Evolutionary conservation across 1,140 invertebrate genomes (phyloP).

Genomic region (Aphidius gifuensis): DNA sequence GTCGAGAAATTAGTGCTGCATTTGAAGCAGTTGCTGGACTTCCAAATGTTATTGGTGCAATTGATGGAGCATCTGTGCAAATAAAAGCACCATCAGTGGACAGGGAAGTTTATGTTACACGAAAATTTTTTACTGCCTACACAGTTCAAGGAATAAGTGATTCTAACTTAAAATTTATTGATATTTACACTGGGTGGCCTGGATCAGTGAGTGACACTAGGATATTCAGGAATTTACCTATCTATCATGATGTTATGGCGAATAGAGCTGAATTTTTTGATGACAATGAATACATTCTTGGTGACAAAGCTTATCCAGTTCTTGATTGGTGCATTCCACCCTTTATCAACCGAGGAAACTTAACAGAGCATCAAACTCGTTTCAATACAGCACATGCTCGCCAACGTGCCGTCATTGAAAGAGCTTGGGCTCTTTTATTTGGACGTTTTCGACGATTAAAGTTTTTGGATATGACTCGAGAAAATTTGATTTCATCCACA

Average conservation of each 20-base stretch:
- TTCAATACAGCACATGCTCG: too few relatives aligned
- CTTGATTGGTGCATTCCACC: too few relatives aligned
- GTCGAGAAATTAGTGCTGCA: too few relatives aligned
- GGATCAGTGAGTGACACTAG: slow-evolving; percentile 9
- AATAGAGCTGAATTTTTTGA: slow-evolving; percentile 3
- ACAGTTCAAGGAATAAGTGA: slow-evolving; percentile 10
- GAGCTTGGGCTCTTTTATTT: neutral
- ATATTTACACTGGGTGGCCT: slow-evolving; percentile 7
- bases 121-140: slow-evolving; percentile 8
- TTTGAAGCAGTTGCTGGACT: neutral
- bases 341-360: too few relatives aligned
- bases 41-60: slow-evolving; percentile 4
- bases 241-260: slow-evolving; percentile 11
- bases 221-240: slow-evolving; percentile 18
- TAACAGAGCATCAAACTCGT: too few relatives aligned
- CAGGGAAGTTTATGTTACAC: neutral
- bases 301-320: neutral
- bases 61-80: neutral
- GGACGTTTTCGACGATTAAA: slow-evolving; percentile 12
- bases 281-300: neutral
- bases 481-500: slow-evolving; percentile 2
- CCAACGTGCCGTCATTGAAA: too few relatives aligned
- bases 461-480: slow-evolving; percentile 8
- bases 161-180: slow-evolving; percentile 1
- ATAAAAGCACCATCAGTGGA: slow-evolving; percentile 2